Conservation (phyloP, 2,888 invertebrate genomes). For the Neoscelio sp. region DNA sequence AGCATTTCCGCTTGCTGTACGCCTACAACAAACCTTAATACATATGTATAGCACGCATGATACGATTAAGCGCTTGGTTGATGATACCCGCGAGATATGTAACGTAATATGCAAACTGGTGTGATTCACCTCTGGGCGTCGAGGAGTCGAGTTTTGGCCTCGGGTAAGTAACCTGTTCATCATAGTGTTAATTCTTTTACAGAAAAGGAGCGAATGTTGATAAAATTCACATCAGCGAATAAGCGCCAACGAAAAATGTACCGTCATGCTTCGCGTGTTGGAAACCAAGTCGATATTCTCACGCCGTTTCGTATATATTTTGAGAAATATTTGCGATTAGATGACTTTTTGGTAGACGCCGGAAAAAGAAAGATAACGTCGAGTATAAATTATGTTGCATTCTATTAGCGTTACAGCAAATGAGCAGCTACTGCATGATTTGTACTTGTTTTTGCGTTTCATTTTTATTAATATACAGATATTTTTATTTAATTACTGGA, state of each 20-base stretch:
- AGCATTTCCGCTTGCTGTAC: constrained; percentile 40
- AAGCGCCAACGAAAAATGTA: constrained; percentile 13
- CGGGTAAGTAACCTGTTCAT: constrained; percentile 60
- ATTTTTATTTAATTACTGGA: constrained; percentile 47
- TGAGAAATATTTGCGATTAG: constrained; percentile 8
- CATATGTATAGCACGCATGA: constrained; percentile 61
- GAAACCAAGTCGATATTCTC: not conserved
- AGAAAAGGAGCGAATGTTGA: not conserved
- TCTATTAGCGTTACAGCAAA: constrained; percentile 15
- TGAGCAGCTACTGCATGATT: constrained; percentile 16
- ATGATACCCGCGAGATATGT: constrained; percentile 62
- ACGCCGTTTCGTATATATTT: constrained; percentile 24
- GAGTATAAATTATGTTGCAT: constrained; percentile 26
- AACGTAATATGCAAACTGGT: constrained; percentile 63
- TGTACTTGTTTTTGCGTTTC: constrained; percentile 22
- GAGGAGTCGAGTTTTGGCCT: constrained; percentile 38
- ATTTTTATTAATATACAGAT: constrained; percentile 44
- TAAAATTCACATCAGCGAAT: constrained; percentile 14
- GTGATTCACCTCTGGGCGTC: constrained; percentile 57
- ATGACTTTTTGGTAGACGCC: constrained; percentile 14
- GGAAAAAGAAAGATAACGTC: constrained; percentile 25
- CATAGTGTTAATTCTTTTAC: constrained; percentile 43
- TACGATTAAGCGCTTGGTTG: constrained; percentile 66
- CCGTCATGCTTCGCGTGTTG: not conserved
- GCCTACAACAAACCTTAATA: constrained; percentile 57